These are phyloP conservation scores for Heliconius nattereri DNA, from an alignment of 1,140 invertebrate genomes.

Conservation along the genomic window DNA sequence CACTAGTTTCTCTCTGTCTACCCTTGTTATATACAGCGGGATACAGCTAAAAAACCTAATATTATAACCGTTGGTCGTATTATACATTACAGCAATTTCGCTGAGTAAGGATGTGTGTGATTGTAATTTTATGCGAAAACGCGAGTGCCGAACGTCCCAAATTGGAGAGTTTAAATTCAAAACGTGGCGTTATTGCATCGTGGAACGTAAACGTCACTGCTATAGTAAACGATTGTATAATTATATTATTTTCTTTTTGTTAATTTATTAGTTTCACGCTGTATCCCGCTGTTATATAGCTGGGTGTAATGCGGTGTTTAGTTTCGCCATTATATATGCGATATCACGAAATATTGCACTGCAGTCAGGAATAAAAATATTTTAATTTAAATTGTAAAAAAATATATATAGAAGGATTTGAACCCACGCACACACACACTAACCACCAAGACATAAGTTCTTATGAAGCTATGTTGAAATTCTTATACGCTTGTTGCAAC, in stretches of 20 bases:
- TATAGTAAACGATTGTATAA: constrained; percentile 5
- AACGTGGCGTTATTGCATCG: constrained; percentile 31
- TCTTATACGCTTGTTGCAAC: no score
- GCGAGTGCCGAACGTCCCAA: constrained; percentile 23
- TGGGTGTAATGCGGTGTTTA: no score
- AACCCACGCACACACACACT: no score
- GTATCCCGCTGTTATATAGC: no score
- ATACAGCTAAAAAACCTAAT: not conserved
- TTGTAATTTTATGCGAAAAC: constrained; percentile 39
- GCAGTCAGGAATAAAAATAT: no score
- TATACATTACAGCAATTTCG: constrained; percentile 12
- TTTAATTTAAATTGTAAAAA: no score
- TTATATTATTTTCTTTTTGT: not conserved
- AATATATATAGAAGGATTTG: no score
- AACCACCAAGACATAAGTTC: no score
- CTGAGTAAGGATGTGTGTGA: constrained; percentile 37
- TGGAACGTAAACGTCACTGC: constrained; percentile 15
- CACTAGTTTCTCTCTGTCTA: not conserved
- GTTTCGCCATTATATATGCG: no score
- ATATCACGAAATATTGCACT: no score
- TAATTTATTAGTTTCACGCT: not conserved
- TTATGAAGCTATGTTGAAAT: no score
- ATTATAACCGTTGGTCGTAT: not conserved
- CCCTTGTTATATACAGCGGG: not conserved
- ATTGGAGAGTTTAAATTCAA: constrained; percentile 39